These are phyloP conservation scores for Achroia grisella DNA, from an alignment of 1,140 invertebrate species.

Conservation along the genomic window DNA sequence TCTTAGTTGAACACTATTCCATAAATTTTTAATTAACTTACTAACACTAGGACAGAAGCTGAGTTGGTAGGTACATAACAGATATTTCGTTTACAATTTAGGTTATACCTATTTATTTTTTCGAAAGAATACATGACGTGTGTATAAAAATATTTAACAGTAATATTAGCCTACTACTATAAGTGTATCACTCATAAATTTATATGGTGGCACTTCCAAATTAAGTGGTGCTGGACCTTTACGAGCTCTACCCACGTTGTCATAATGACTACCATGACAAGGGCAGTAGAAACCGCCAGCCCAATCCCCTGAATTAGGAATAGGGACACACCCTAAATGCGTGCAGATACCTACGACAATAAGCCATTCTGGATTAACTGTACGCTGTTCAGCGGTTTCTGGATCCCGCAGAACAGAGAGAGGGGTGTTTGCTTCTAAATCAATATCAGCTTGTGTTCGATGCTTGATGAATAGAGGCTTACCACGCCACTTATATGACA, in stretches of 20 bases:
- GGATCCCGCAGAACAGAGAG: constrained; percentile 83
- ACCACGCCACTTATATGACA: constrained; percentile 88
- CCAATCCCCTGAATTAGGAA: constrained; percentile 84
- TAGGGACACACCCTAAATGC: constrained; percentile 90
- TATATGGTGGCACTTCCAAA: constrained; percentile 85
- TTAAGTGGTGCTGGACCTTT: constrained; percentile 92
- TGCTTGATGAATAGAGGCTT: constrained; percentile 89
- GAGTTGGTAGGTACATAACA: too few species aligned
- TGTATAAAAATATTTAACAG: too few species aligned
- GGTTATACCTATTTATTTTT: too few species aligned
- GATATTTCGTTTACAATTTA: too few species aligned
- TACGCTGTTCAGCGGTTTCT: constrained; percentile 80
- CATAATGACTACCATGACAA: constrained; percentile 95
- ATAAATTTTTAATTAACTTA: too few species aligned
- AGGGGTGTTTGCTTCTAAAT: constrained; percentile 77
- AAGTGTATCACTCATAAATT: constrained; percentile 42
- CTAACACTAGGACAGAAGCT: too few species aligned
- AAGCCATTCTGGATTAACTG: constrained; percentile 81
- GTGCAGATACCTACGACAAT: constrained; percentile 91
- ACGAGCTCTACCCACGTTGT: constrained; percentile 86
- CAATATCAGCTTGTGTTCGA: constrained; percentile 82
- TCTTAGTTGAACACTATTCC: too few species aligned
- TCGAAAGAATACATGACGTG: too few species aligned
- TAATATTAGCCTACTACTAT: constrained; percentile 40
- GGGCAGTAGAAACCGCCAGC: constrained; percentile 90